Evolutionary conservation across 2,113 vertebrate genomes (phyloP).

Genomic region (Oncorhynchus tshawytscha): DNA sequence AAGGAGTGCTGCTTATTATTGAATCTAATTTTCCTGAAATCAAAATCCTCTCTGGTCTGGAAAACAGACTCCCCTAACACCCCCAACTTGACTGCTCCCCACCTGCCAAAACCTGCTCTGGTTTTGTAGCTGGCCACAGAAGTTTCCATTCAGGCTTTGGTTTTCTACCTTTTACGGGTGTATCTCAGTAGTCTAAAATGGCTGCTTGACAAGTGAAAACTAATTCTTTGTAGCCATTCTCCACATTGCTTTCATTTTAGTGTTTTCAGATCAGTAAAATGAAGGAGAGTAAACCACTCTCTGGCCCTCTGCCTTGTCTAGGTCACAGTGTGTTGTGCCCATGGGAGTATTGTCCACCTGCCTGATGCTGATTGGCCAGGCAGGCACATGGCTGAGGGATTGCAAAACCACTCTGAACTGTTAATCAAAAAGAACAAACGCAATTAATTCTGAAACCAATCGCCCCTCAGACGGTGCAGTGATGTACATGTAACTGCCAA

Average conservation of each 20-base stretch:
- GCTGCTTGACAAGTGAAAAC: background rate
- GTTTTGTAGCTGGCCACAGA: background rate
- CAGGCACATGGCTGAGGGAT: background rate
- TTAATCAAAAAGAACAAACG: conserved; percentile 11
- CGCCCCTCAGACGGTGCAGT: background rate
- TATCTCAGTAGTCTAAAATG: background rate
- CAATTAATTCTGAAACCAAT: conserved; percentile 5
- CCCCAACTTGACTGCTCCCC: background rate
- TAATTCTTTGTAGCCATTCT: too few species aligned
- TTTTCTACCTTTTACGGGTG: background rate
- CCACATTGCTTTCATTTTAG: too few species aligned
- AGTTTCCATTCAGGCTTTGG: background rate
- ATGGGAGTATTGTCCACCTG: background rate
- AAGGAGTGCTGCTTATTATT: conserved; percentile 22
- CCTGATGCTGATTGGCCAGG: background rate
- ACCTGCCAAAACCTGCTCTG: background rate
- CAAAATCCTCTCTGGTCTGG: conserved; percentile 14
- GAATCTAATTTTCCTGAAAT: conserved; percentile 29
- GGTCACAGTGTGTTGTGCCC: background rate
- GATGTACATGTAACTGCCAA: too few species aligned
- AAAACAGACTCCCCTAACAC: background rate
- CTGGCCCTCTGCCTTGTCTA: background rate
- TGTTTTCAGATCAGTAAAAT: too few species aligned
- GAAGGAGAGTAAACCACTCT: background rate
- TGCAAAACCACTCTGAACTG: background rate